Base-by-base conservation (phyloP, 2,113 vertebrate genomes). In the Tichodroma muraria region DNA sequence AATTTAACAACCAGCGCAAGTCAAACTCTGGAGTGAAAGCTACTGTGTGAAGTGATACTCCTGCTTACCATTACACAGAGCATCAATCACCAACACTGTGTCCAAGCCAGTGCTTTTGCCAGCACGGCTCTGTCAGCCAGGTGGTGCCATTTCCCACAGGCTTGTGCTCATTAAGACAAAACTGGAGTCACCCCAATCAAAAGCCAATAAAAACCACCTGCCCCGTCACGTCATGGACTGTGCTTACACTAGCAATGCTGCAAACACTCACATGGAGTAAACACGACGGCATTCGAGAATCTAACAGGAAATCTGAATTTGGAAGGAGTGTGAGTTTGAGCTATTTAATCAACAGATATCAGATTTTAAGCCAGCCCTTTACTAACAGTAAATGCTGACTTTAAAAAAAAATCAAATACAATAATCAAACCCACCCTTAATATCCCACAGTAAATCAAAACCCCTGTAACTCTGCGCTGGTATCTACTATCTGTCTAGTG, bases 61-160 rank as follows among this genome's bases (percentile, higher is more conserved):
- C 65, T 63, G 20, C 42, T 37, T 44, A 42, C 37, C 35, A 33
- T 31, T 23, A 20, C 13, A 28, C 15, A 11, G n/a, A 78, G 13
- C 52, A 71, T 19, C 38, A 12, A 79, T 33, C 47, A 54, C 44
- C 63, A 78, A 2, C 23, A 11, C n/a, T 2, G 20, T 1, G 2
- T 4, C 7, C 3, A 44, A 44, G 40, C 24, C 53, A 80, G 50
- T 3, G 6, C 13, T 53, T 68, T n/a, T 47, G 54, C 61, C 59
- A 53, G 85, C 63, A 45, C 0, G 0, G 37, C 72, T 82, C 31
- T 2, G 6, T 60, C 85, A 94, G 90, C 79, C 86, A 89, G 81
- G 71, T 85, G 88, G 71, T 94, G 92, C 88, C 88, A 83, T 53
- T 42, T 93, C 69, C 71, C 85, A 65, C 27, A 37, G 57, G 40